Base-by-base conservation (phyloP, 2,797 vertebrate species). In the Chiroxiphia lanceolata region DNA sequence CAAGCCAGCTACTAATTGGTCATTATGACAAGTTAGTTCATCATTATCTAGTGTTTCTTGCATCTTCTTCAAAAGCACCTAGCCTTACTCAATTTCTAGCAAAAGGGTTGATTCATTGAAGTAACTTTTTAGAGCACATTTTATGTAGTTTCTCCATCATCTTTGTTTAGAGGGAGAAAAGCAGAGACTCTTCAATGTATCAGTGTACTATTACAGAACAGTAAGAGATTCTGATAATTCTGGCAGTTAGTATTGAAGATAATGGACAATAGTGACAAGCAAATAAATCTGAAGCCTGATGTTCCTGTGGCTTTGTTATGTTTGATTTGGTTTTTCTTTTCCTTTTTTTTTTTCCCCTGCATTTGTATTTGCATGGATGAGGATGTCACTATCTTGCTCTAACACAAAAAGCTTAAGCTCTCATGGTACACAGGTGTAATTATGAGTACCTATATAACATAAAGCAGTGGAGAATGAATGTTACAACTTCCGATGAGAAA, bases 1-100 rank as follows among this genome's bases (percentile, higher is more conserved):
- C 60, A 91, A 90, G 38, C 68, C 87, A 89, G 31, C 17, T 69
- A 74, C 75, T 93, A 94, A 96, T 92, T 89, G 90, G 68, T 87
- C 45, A 70, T 95, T 92, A 93, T 36, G 13, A 29, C 48, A 85
- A 79, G 48, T 56, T 67, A 74, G 47, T 77, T 89, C 56, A 83
- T 87, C 6, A 7, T 91, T 93, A 87, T 83, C 34, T 25, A 54
- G 15, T 15, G 8, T 81, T 89, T 80, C 64, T 60, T 71, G 31
- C 15, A 18, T 45, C 42, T 83, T 65, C 59, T 71, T 92, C 83
- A 77, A 84, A 83, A 85, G 50, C 71, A 95, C 8, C 56, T 79
- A 69, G 18, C 27, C 36, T 42, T 71, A 67, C 34, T 33, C 53
- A 91, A 14, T 88, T 91, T 81, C 61, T 57, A 68, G n/a, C 18